Evolutionary conservation across 2,888 invertebrate genomes (phyloP).

Genomic region (Argyra leucocephala): DNA sequence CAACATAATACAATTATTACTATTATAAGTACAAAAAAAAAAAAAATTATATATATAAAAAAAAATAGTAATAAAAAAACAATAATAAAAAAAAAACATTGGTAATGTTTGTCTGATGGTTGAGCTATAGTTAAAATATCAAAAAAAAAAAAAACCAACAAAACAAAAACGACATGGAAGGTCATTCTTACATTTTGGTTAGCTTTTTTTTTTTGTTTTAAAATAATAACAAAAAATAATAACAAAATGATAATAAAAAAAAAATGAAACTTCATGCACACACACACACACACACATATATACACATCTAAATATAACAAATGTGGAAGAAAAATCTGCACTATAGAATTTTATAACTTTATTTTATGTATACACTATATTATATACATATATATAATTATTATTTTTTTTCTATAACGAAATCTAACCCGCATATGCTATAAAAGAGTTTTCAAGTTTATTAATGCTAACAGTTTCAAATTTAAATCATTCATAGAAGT

Average conservation of each 20-base stretch:
- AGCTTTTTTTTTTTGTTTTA: neutral
- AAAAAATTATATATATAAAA: neutral
- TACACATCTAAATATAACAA: neutral
- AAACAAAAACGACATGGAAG: neutral
- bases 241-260: neutral
- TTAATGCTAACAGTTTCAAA: neutral
- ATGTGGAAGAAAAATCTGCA: neutral
- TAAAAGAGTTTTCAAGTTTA: conserved; percentile 8
- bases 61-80: neutral
- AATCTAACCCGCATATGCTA: neutral
- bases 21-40: neutral
- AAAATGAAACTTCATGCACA: neutral
- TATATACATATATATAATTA: neutral
- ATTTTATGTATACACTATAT: neutral
- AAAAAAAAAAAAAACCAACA: neutral
- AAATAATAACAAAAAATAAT: neutral
- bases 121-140: neutral
- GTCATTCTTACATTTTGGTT: neutral
- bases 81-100: neutral
- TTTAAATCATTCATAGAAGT: conserved; percentile 4
- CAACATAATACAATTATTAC: neutral
- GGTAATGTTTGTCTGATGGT: conserved; percentile 1
- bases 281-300: too few species aligned
- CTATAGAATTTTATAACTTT: neutral
- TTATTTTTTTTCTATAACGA: neutral